These are phyloP conservation scores for Rutpela maculata DNA, from an alignment of 2,888 invertebrate species.

Conservation along the genomic window DNA sequence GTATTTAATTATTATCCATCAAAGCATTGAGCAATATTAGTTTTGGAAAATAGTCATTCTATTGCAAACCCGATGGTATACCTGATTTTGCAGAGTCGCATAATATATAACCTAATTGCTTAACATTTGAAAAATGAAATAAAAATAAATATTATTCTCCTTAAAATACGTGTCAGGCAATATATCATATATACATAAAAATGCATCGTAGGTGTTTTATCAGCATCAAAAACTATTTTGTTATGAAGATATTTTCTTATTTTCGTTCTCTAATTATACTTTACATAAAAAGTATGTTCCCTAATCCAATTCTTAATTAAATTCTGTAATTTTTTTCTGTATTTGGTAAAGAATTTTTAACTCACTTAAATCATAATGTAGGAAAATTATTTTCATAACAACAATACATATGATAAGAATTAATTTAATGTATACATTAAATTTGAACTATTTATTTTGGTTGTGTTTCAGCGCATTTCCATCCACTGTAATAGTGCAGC, in stretches of 20 bases:
- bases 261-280: background rate
- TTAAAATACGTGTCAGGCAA: background rate
- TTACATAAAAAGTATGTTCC: background rate
- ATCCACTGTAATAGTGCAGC: no score
- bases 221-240: background rate
- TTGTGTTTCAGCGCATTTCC: no score
- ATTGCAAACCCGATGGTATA: background rate
- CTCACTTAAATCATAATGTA: background rate
- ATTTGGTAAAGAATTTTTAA: background rate
- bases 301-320: background rate
- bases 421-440: background rate
- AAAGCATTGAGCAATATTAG: no score
- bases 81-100: background rate
- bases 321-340: background rate
- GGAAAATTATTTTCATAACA: background rate
- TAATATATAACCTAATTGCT: no score
- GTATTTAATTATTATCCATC: no score
- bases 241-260: background rate
- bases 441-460: background rate
- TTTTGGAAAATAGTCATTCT: no score
- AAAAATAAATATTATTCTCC: conserved; percentile 7
- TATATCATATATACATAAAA: background rate
- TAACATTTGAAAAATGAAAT: background rate
- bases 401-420: background rate
- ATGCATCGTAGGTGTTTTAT: background rate